Percentiles rank a stretch among this genome's conserved stretches.
Conservation (phyloP, 2,888 invertebrate genomes). For the Melieria picta region DNA sequence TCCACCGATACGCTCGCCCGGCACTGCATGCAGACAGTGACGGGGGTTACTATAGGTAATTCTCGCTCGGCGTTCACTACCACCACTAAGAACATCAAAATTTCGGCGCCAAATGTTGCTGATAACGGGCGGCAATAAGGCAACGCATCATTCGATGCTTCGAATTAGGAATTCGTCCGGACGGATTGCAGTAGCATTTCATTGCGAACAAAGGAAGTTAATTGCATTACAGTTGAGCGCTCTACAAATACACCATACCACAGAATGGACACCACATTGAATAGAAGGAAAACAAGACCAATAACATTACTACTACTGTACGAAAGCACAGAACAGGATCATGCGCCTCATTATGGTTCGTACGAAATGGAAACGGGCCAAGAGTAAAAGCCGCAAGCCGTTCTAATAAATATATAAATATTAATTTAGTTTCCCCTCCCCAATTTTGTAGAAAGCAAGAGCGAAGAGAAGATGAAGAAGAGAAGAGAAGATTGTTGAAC, state of each 20-base stretch:
- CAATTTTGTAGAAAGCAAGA: background rate
- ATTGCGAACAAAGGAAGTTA: background rate
- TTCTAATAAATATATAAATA: too few species aligned
- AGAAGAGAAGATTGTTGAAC: background rate
- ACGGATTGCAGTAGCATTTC: background rate
- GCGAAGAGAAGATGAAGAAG: background rate
- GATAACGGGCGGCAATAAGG: background rate
- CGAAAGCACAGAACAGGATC: background rate
- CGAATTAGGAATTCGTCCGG: constrained; percentile 4
- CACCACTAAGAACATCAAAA: background rate
- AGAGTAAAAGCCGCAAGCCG: background rate
- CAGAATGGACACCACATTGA: background rate
- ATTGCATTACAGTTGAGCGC: constrained; percentile 26
- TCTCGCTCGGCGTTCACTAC: background rate
- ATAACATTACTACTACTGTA: background rate
- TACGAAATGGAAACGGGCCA: constrained; percentile 6
- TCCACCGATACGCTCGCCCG: background rate
- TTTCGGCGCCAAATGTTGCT: constrained; percentile 8
- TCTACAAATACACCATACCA: background rate
- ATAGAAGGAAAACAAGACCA: background rate
- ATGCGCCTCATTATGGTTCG: constrained; percentile 15
- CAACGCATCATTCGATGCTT: background rate
- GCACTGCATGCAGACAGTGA: background rate
- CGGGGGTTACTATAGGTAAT: background rate
- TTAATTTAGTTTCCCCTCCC: too few species aligned